Evolutionary conservation across 2,888 invertebrate genomes (phyloP).

Genomic region (Diadegma fenestrale): DNA sequence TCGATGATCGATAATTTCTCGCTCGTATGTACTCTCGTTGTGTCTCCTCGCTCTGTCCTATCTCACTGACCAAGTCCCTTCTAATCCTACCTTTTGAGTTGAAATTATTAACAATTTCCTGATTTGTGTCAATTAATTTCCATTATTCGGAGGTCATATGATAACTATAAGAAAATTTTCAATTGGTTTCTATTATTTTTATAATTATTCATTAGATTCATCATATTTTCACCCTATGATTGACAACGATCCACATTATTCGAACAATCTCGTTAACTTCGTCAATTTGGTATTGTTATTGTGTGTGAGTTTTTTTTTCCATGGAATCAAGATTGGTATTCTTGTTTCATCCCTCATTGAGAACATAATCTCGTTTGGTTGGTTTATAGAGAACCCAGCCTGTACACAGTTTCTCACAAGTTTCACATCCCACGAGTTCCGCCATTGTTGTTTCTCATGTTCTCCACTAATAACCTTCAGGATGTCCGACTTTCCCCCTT

Average conservation of each 20-base stretch:
- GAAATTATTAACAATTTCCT: no score
- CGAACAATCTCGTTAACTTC: neutral
- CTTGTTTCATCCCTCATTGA: slow-evolving; percentile 27
- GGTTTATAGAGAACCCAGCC: neutral
- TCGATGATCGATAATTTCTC: slow-evolving; percentile 53
- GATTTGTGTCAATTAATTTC: no score
- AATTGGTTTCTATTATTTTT: no score
- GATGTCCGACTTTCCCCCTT: slow-evolving; percentile 34
- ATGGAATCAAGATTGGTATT: neutral
- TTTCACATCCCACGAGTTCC: slow-evolving; percentile 18
- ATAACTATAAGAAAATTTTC: no score
- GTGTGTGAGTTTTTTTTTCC: neutral
- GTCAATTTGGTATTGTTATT: neutral
- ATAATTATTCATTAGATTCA: no score
- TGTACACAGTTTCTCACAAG: slow-evolving; percentile 29
- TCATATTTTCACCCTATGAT: neutral
- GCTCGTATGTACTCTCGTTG: slow-evolving; percentile 25
- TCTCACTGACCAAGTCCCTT: neutral
- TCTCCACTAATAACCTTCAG: neutral
- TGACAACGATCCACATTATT: neutral
- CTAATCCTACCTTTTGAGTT: no score
- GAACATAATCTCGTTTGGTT: slow-evolving; percentile 32
- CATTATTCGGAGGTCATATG: no score
- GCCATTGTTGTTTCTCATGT: slow-evolving; percentile 37
- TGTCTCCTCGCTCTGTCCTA: neutral